Base-by-base conservation (phyloP, 1,140 invertebrate genomes). In the Elymnias hypermnestra region DNA sequence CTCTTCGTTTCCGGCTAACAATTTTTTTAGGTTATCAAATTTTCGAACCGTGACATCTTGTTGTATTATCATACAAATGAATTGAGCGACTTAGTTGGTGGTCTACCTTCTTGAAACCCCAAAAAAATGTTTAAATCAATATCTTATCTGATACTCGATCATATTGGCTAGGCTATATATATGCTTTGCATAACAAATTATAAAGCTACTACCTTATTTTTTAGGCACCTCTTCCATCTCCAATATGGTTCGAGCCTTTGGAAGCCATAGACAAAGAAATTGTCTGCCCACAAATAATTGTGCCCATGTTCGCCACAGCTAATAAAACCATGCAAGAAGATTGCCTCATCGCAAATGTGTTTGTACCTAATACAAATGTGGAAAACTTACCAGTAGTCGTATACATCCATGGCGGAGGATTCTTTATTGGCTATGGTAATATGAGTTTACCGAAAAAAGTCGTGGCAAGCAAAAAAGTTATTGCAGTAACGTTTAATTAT, bases 401-500 rank as follows among this genome's bases (percentile, higher is more conserved):
- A 2, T 17, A 36, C 17, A 17, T 63, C 9, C 52, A 58, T 18
- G 52, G 59, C 12, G 59, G 59, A 10, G 52, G 25, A 10, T 55
- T 40, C 17, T 38, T 43, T 29, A 6, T 39, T 10, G 42, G 46
- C 0, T 42, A 10, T 21, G 51, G 43, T 1, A 18, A 53, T 21
- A 21, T 47, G 8, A 2, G 40, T n/a, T 44, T 31, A 18, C 31
- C 33, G 18, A 53, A 47, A 8, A 29, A 45, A 5, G 41, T 73
- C 17, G 40, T 63, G 5, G 23, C 40, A n/a, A 41, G 2, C 0
- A 51, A 53, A 17, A 47, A 65, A 37, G 29, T 70, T 0, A 55
- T 73, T 18, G 26, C 51, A 5, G 50, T 66, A 2, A 60, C 37
- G 14, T 68, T 71, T 37, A 68, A 71, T 39, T 72, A 67, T 21